phyloP scores from a whole-genome alignment of 2,888 invertebrate genomes.

The Leucophora obtusa region DNA sequence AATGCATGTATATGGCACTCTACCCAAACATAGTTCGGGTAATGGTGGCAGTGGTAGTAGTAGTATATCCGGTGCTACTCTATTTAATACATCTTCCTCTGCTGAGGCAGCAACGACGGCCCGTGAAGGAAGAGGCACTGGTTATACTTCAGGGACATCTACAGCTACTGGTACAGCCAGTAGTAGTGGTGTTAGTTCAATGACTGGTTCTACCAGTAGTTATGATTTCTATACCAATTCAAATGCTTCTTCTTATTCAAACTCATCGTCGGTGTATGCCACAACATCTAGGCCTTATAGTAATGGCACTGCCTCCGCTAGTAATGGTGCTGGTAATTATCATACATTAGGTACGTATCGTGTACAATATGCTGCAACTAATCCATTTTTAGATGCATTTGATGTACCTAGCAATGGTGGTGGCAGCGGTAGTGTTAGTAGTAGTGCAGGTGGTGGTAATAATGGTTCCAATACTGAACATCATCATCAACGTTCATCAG shows the following conservation, averaged over 20 bases:
- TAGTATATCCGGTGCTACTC: conserved; percentile 65
- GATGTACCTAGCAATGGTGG: conserved; percentile 70
- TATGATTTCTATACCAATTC: conserved; percentile 77
- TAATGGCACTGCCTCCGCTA: conserved; percentile 68
- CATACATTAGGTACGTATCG: conserved; percentile 78
- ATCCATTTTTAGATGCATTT: conserved; percentile 79
- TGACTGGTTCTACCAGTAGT: conserved; percentile 77
- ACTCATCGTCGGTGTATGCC: conserved; percentile 62
- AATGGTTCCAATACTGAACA: conserved; percentile 57
- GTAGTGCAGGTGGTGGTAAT: conserved; percentile 57
- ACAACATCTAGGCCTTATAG: conserved; percentile 70
- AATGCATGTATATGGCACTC: conserved; percentile 76
- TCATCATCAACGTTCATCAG: conserved; percentile 69
- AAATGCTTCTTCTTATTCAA: conserved; percentile 63
- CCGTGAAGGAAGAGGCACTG: conserved; percentile 50
- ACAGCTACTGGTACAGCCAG: conserved; percentile 74
- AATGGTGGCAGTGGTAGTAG: conserved; percentile 66
- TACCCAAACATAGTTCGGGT: conserved; percentile 73
- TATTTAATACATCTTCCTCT: conserved; percentile 61
- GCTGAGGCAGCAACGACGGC: conserved; percentile 43
- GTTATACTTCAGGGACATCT: conserved; percentile 67
- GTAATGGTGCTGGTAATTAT: conserved; percentile 73
- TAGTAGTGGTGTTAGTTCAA: conserved; percentile 77
- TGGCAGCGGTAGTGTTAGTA: conserved; percentile 60
- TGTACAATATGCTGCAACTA: conserved; percentile 79